phyloP scores from a whole-genome alignment of 2,888 invertebrate species.

The Ennomos quercinarius region DNA sequence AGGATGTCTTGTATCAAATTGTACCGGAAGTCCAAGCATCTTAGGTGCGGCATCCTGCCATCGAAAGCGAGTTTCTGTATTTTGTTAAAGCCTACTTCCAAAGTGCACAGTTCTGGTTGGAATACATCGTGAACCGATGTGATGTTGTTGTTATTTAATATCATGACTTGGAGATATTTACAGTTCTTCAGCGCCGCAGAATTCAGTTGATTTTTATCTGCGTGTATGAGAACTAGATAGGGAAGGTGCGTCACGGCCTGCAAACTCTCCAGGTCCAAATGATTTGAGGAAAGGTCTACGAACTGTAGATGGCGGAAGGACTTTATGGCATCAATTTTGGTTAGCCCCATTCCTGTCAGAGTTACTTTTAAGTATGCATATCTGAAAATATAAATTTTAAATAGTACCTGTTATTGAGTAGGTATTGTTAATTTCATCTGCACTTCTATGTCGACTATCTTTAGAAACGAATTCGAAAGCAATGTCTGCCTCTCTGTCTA shows the following conservation, averaged over 20 bases:
- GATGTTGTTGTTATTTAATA: constrained; percentile 83
- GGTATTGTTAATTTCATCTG: no score
- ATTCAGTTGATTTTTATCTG: constrained; percentile 81
- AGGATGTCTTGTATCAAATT: constrained; percentile 76
- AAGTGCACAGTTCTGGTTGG: constrained; percentile 83
- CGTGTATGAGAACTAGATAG: constrained; percentile 83
- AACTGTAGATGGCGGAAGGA: constrained; percentile 84
- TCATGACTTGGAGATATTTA: constrained; percentile 86
- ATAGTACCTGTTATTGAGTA: no score
- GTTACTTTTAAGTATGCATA: constrained; percentile 86
- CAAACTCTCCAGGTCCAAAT: constrained; percentile 73
- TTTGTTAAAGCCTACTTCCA: constrained; percentile 83
- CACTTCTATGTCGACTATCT: no score
- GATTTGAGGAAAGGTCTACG: constrained; percentile 85
- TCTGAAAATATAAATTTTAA: constrained; percentile 51
- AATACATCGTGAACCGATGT: constrained; percentile 77
- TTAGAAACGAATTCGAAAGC: no score
- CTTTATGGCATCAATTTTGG: constrained; percentile 78
- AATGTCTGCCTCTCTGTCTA: no score
- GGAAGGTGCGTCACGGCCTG: constrained; percentile 81
- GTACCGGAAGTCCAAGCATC: constrained; percentile 82
- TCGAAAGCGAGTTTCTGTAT: constrained; percentile 55
- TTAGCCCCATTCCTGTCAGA: constrained; percentile 77
- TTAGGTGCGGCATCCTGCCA: constrained; percentile 68
- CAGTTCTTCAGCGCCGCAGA: constrained; percentile 79